phyloP scores from a whole-genome alignment of 2,113 vertebrate species.

The Vidua macroura region DNA sequence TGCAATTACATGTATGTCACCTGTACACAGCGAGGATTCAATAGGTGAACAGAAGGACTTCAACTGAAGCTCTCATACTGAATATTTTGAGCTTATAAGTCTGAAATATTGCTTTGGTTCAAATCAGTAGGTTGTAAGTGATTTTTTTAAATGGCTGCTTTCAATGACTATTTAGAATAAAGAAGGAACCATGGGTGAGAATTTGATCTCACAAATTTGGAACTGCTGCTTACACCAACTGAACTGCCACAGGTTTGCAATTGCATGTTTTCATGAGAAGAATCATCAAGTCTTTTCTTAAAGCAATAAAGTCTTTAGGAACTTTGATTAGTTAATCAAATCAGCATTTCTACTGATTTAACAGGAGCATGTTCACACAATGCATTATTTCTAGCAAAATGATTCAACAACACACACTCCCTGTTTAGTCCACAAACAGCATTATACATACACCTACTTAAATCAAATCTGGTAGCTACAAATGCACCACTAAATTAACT shows the following conservation, averaged over 20 bases:
- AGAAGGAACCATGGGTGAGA: not conserved
- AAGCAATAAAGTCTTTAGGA: not conserved
- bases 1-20: not conserved
- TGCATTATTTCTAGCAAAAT: slow-evolving; percentile 8
- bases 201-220: not conserved
- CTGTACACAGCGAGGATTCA: not conserved
- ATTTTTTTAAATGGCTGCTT: not conserved
- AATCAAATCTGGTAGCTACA: not conserved
- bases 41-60: not conserved
- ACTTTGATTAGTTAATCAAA: not conserved
- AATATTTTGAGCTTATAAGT: not conserved
- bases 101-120: not conserved
- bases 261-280: not conserved
- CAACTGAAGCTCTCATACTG: not conserved
- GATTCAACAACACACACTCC: not conserved
- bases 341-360: not conserved
- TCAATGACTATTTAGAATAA: not conserved
- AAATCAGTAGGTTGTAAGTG: not conserved
- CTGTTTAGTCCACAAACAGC: not conserved
- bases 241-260: not conserved
- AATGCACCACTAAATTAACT: not conserved
- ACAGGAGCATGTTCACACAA: not conserved
- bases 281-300: not conserved
- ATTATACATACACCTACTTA: not conserved
- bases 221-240: not conserved